phyloP scores from a whole-genome alignment of 2,888 invertebrate species.

The Serrognathus titanus region DNA sequence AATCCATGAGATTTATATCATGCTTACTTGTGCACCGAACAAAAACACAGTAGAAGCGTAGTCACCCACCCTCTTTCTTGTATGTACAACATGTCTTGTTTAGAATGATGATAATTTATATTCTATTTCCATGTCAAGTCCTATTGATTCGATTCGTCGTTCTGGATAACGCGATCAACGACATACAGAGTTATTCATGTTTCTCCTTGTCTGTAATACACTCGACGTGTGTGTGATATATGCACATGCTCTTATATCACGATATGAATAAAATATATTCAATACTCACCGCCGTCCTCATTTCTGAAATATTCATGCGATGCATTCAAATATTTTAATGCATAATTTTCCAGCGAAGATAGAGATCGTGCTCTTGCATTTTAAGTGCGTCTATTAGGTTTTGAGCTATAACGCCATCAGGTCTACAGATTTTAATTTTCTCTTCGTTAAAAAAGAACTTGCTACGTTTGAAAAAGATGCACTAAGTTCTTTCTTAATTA shows the following conservation, averaged over 20 bases:
- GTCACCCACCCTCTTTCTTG: background rate
- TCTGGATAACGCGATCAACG: background rate
- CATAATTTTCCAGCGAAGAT: too few relatives aligned
- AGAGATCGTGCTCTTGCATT: too few relatives aligned
- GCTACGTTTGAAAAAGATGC: too few relatives aligned
- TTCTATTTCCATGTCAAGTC: conserved; percentile 1
- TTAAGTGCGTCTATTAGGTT: too few relatives aligned
- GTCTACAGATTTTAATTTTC: too few relatives aligned
- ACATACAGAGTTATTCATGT: background rate
- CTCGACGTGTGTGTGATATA: background rate
- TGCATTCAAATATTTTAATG: background rate
- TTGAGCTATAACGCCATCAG: too few relatives aligned
- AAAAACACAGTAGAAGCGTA: background rate
- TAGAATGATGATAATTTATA: background rate
- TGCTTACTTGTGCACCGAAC: background rate
- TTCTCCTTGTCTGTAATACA: background rate
- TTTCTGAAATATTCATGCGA: background rate
- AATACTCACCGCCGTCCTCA: background rate
- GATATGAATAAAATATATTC: background rate
- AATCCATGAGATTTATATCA: background rate
- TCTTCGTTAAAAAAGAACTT: too few relatives aligned
- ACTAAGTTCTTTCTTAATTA: too few relatives aligned
- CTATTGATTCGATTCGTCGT: background rate
- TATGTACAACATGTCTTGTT: background rate
- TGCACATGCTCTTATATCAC: background rate